These are phyloP conservation scores for Noctilio leporinus DNA, from an alignment of 2,113 vertebrate species.

Conservation along the genomic window DNA sequence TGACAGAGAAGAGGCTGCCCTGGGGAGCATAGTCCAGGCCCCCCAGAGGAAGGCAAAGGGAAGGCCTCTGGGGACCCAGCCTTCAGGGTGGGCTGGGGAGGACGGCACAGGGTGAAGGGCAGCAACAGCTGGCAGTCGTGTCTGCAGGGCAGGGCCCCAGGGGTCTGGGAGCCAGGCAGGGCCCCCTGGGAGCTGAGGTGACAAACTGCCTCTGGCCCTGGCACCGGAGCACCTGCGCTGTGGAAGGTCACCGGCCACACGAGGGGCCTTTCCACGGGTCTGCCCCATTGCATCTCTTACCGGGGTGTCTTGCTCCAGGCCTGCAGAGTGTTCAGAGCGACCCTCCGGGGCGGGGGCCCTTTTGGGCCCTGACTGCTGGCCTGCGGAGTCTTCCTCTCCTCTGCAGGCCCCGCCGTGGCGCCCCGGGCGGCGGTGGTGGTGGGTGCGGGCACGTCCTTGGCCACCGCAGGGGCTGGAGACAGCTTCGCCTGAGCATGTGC, in stretches of 20 bases:
- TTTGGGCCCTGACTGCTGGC: conserved; percentile 59
- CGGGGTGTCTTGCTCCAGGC: conserved; percentile 92
- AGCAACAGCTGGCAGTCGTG: neutral
- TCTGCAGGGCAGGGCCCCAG: fast-evolving
- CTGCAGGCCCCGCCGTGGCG: conserved; percentile 52
- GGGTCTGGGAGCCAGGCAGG: neutral
- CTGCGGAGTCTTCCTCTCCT: conserved; percentile 81
- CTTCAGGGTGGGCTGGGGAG: neutral
- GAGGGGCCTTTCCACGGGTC: fast-evolving
- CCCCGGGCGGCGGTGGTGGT: conserved; percentile 34
- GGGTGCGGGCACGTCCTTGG: conserved; percentile 69
- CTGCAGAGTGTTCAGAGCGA: conserved; percentile 91
- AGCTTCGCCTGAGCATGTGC: conserved; percentile 48
- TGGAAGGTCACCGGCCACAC: neutral
- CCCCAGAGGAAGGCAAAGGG: neutral
- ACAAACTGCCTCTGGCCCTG: no score
- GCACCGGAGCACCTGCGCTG: fast-evolving
- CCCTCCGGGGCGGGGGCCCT: conserved; percentile 84
- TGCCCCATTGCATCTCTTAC: conserved; percentile 75
- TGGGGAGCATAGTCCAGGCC: neutral
- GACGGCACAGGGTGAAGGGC: no score
- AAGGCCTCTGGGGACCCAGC: neutral
- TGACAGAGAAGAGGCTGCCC: neutral
- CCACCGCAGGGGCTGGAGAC: fast-evolving
- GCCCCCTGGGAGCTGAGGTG: fast-evolving